These are phyloP conservation scores for Ctenicera cuprea DNA, from an alignment of 2,888 invertebrate species.

Conservation along the genomic window DNA sequence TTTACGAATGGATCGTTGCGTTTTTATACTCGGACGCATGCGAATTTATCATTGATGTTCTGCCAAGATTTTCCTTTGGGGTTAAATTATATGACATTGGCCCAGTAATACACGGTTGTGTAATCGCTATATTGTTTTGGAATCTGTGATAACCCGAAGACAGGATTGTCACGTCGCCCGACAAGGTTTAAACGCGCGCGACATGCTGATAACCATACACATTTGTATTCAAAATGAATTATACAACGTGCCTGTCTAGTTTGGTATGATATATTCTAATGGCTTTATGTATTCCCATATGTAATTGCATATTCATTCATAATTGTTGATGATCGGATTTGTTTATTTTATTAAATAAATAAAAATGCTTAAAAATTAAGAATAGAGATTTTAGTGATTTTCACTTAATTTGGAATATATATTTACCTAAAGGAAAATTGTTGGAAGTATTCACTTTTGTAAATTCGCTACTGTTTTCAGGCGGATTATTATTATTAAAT, in stretches of 20 bases:
- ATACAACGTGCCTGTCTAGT: slow-evolving; percentile 17
- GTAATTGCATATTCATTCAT: too few relatives aligned
- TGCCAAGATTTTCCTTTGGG: slow-evolving; percentile 33
- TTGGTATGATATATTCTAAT: slow-evolving; percentile 23
- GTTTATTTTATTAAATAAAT: too few relatives aligned
- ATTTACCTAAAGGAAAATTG: too few relatives aligned
- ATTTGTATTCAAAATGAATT: slow-evolving; percentile 49
- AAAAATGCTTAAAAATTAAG: too few relatives aligned
- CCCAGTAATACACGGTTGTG: slow-evolving; percentile 40
- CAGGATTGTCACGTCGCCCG: slow-evolving; percentile 42
- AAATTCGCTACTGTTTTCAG: too few relatives aligned
- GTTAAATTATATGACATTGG: slow-evolving; percentile 52
- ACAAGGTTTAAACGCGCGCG: slow-evolving; percentile 42
- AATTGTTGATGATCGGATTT: too few relatives aligned
- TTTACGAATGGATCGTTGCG: neutral
- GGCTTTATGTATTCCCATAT: neutral
- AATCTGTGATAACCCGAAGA: slow-evolving; percentile 44
- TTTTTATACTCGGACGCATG: slow-evolving; percentile 32
- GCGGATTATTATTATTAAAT: too few relatives aligned
- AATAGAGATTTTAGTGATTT: too few relatives aligned
- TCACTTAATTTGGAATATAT: too few relatives aligned
- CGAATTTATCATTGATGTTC: slow-evolving; percentile 37
- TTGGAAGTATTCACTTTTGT: too few relatives aligned
- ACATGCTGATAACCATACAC: slow-evolving; percentile 45
- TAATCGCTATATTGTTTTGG: slow-evolving; percentile 42